These are phyloP conservation scores for Babylonia areolata DNA, from an alignment of 1,140 invertebrate genomes.

Conservation along the genomic window DNA sequence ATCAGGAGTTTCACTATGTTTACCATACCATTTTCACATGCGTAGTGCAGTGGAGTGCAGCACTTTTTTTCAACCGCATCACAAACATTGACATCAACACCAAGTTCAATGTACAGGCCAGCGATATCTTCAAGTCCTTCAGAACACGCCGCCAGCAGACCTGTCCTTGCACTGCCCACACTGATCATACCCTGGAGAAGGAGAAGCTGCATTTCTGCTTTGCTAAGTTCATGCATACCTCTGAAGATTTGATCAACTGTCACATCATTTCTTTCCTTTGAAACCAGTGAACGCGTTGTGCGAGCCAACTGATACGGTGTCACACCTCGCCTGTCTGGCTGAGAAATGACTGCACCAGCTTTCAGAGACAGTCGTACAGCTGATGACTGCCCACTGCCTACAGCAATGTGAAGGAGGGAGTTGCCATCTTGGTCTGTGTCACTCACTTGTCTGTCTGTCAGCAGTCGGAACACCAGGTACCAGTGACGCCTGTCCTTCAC, in stretches of 20 bases:
- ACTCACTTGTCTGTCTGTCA: not conserved
- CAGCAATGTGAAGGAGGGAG: not conserved
- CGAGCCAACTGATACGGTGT: not conserved
- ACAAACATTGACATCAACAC: not conserved
- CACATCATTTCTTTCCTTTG: not conserved
- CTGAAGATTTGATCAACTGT: not conserved
- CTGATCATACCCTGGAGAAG: not conserved
- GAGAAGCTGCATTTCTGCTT: not conserved
- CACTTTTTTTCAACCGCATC: no score
- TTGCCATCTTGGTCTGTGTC: not conserved
- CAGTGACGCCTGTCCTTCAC: not conserved
- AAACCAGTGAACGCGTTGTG: not conserved
- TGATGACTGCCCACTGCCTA: not conserved
- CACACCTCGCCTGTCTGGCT: not conserved
- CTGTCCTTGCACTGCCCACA: not conserved
- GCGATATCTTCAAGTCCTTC: not conserved
- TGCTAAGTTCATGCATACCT: not conserved
- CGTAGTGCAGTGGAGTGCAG: not conserved
- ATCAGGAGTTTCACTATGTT: not conserved
- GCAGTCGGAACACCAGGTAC: conserved; percentile 12
- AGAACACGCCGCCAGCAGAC: not conserved
- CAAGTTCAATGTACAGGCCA: not conserved
- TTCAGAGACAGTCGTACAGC: not conserved
- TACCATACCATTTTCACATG: not conserved
- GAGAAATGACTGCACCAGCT: not conserved